Base-by-base conservation (phyloP, 2,888 invertebrate species). In the Erebia ligea region DNA sequence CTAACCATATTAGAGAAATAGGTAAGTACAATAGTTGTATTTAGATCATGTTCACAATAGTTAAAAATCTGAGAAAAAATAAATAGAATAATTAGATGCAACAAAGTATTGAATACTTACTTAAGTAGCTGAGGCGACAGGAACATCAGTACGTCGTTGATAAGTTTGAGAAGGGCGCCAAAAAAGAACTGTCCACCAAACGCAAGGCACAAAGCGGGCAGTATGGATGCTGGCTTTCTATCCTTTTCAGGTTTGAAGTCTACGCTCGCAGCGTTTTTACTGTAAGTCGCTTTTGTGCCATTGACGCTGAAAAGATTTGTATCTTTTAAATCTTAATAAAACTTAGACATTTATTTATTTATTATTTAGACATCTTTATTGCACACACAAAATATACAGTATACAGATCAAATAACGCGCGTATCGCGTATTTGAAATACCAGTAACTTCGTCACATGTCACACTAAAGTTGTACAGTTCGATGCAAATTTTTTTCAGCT, bases 181-280 rank as follows among this genome's bases (percentile, higher is more conserved):
- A 98, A 96, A 1, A 98, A 73, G 84, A 98, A 98, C 69, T 97
- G 96, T 1, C 96, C 95, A 62, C 98, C 98, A 86, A 98, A 99
- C 6, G 98, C 97, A 84, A 96, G 95, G 77, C 97, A 95, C 62
- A 99, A 94, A 0, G 98, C 97, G 48, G 96, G 96, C 81, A 98
- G 90, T 78, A 99, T 96, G 0, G 98, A 98, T 0, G 98, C 97
- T 66, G 95, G 94, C 76, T 96, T 95, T 80, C 94, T 95, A 73
- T 95, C 95, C 3, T 91, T 90, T 67, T 94, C 95, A 15, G 94
- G 95, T 84, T 95, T 96, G 83, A 97, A 96, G 78, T 96, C 95
- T 6, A 97, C 96, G 80, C 95, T 95, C 15, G 95, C 96, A 42
- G 96, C 94, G 67, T 95, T 94, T 82, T 95, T 95, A 78, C 95